These are phyloP conservation scores for Heliconius melpomene DNA, from an alignment of 1,140 invertebrate species.

Conservation along the genomic window DNA sequence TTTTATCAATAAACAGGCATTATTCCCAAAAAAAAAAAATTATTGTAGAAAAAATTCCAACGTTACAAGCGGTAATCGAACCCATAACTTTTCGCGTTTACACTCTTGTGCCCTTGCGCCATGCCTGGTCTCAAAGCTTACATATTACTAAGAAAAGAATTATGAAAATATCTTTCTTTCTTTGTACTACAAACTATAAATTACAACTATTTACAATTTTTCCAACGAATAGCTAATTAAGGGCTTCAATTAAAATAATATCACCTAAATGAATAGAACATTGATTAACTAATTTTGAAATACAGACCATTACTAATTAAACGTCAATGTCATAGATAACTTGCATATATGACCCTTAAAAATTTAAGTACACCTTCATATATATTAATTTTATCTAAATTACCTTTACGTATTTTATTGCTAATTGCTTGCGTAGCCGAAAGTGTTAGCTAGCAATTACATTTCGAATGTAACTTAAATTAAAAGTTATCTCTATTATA, in stretches of 20 bases:
- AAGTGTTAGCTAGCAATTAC: slow-evolving; percentile 21
- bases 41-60: too few relatives aligned
- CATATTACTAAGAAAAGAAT: too few relatives aligned
- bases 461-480: slow-evolving; percentile 27
- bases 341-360: slow-evolving; percentile 26
- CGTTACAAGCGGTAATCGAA: too few relatives aligned
- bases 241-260: slow-evolving; percentile 7
- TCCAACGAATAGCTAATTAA: slow-evolving; percentile 34
- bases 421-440: slow-evolving; percentile 30
- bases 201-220: neutral
- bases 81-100: too few relatives aligned
- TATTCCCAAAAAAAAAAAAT: neutral
- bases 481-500: slow-evolving; percentile 11
- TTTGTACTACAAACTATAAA: neutral
- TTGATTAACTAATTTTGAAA: slow-evolving; percentile 2
- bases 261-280: slow-evolving; percentile 9
- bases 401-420: slow-evolving; percentile 28
- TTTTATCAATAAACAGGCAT: neutral
- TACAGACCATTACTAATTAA: slow-evolving; percentile 15
- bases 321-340: slow-evolving; percentile 29
- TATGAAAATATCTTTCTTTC: neutral
- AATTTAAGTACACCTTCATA: slow-evolving; percentile 13
- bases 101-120: too few relatives aligned
- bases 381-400: slow-evolving; percentile 33
- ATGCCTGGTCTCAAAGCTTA: too few relatives aligned